phyloP scores from a whole-genome alignment of 2,888 invertebrate genomes.

The Drosophila algonquin region DNA sequence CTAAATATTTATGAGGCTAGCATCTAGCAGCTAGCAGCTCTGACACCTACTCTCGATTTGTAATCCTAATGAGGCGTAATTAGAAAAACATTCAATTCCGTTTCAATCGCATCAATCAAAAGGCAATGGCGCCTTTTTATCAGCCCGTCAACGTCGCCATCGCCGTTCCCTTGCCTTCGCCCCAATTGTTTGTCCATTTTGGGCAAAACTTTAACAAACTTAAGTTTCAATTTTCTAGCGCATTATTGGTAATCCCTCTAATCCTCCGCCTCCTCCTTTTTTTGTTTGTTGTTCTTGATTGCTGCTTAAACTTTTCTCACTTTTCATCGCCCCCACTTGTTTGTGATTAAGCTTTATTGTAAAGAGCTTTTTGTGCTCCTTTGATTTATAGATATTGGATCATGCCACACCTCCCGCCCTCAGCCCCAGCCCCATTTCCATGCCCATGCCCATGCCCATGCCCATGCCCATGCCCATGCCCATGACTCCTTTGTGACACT shows the following conservation, averaged over 20 bases:
- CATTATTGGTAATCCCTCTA: constrained; percentile 37
- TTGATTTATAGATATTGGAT: constrained; percentile 71
- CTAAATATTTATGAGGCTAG: constrained; percentile 66
- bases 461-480: neutral
- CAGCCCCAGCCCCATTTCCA: too few relatives aligned
- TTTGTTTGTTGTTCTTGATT: constrained; percentile 52
- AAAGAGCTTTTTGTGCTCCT: constrained; percentile 58
- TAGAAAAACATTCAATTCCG: constrained; percentile 67
- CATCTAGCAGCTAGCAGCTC: too few relatives aligned
- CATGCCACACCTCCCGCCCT: constrained; percentile 19
- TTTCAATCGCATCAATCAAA: constrained; percentile 60
- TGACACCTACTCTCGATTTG: constrained; percentile 29
- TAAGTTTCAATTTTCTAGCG: constrained; percentile 58
- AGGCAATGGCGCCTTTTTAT: constrained; percentile 19
- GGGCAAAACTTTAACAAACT: constrained; percentile 58
- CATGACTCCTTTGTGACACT: constrained; percentile 11
- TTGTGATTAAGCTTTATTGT: constrained; percentile 57
- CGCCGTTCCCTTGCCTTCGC: too few relatives aligned
- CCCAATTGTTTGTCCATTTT: constrained; percentile 27
- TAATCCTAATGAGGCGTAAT: constrained; percentile 71
- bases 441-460: too few relatives aligned
- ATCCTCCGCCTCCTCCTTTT: constrained; percentile 8
- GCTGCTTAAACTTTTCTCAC: constrained; percentile 53
- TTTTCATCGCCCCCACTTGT: constrained; percentile 31
- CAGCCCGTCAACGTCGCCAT: neutral